These are phyloP conservation scores for Brachionus paranguensis DNA, from an alignment of 1,140 invertebrate species.

Conservation along the genomic window DNA sequence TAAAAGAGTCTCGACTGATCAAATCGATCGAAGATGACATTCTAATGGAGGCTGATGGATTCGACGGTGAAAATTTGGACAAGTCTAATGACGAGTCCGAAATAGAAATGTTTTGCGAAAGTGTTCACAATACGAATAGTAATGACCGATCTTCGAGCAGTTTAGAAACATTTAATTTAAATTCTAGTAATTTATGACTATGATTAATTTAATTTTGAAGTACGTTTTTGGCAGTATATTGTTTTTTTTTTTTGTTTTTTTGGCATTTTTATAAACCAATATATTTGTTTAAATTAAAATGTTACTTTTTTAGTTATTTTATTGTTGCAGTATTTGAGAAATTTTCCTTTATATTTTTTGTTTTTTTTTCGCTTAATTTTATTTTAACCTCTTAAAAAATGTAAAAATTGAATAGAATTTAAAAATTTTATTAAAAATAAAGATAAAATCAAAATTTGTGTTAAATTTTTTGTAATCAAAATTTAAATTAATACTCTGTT, in stretches of 20 bases:
- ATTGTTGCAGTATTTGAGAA: constrained; percentile 14
- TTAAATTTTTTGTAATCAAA: neutral
- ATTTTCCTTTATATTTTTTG: neutral
- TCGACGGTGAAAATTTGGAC: neutral
- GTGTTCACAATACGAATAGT: neutral
- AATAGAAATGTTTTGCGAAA: constrained; percentile 27
- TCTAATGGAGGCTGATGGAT: neutral
- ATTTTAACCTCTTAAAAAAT: constrained; percentile 29
- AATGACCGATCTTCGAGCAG: neutral
- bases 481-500: too few species aligned
- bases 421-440: neutral
- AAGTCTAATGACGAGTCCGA: constrained; percentile 23
- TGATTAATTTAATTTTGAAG: neutral
- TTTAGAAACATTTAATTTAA: constrained; percentile 28
- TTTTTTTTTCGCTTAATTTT: neutral
- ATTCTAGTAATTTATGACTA: constrained; percentile 33
- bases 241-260: constrained; percentile 27
- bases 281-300: constrained; percentile 28
- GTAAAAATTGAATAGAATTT: constrained; percentile 25
- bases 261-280: constrained; percentile 34
- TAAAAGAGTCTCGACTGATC: constrained; percentile 1
- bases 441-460: neutral
- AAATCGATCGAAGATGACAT: constrained; percentile 21
- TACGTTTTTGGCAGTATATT: neutral
- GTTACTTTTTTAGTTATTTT: neutral